Percentiles rank a stretch among this genome's conserved stretches.
Conservation (phyloP, 2,797 vertebrate species). For the Cyprinella venusta region DNA sequence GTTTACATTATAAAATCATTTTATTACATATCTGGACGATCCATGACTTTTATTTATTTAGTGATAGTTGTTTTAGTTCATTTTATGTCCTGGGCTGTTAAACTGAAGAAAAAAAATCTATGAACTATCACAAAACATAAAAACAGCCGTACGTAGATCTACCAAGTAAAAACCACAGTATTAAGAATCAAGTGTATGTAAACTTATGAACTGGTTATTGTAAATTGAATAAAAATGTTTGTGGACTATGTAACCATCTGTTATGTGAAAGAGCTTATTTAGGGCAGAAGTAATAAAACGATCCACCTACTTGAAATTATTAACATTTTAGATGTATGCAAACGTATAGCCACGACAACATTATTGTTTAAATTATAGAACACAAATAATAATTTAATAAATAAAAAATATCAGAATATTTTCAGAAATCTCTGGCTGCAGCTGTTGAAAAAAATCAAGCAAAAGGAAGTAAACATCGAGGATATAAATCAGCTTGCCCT, state of each 20-base stretch:
- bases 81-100: background rate
- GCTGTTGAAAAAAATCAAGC: conserved; percentile 70
- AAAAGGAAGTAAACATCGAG: conserved; percentile 64
- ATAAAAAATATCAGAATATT: conserved; percentile 71
- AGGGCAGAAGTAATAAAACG: background rate
- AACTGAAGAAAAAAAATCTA: too few relatives aligned
- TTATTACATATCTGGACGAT: background rate
- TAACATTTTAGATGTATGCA: background rate
- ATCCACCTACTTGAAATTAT: background rate
- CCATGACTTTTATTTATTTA: background rate
- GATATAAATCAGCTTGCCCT: conserved; percentile 72
- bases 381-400: conserved; percentile 3
- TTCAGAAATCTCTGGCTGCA: conserved; percentile 70
- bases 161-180: background rate
- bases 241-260: background rate
- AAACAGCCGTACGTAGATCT: background rate
- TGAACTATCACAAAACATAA: background rate
- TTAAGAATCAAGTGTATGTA: background rate
- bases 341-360: background rate
- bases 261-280: background rate
- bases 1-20: background rate
- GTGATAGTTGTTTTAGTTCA: background rate
- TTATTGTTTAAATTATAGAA: background rate
- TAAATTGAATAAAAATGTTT: background rate
- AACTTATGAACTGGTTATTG: background rate